A percentile compares a stretch with the other conserved stretches of the same genome.
Evolutionary conservation across 2,888 invertebrate species (phyloP).

Genomic region (Byasa hedistus): DNA sequence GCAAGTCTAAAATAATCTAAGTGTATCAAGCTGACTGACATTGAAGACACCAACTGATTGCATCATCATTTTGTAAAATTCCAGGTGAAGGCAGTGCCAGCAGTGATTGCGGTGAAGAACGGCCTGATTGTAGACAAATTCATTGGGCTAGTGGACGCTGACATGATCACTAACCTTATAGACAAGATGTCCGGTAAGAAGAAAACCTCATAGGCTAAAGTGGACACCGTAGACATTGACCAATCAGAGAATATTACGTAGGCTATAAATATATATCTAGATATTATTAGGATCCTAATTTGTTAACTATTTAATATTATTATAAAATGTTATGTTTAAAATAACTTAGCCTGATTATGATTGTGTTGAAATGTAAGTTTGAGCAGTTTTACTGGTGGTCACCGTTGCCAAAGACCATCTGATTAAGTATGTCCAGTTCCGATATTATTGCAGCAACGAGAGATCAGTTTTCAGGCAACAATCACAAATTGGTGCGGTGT

Average conservation of each 20-base stretch:
- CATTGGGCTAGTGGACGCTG: constrained; percentile 90
- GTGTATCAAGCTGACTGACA: too few relatives aligned
- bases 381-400: too few relatives aligned
- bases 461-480: too few relatives aligned
- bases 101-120: constrained; percentile 89
- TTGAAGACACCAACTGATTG: too few relatives aligned
- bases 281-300: constrained; percentile 8
- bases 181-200: constrained; percentile 79
- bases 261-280: constrained; percentile 11
- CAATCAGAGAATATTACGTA: constrained; percentile 5
- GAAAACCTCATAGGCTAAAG: constrained; percentile 10
- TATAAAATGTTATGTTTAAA: not conserved
- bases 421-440: too few relatives aligned
- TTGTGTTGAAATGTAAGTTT: too few relatives aligned
- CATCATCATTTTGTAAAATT: not conserved
- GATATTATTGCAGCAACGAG: too few relatives aligned
- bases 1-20: too few relatives aligned
- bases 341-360: too few relatives aligned
- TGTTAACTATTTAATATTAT: constrained; percentile 13
- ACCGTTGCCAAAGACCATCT: too few relatives aligned
- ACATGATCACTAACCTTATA: constrained; percentile 89
- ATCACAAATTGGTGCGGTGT: too few relatives aligned
- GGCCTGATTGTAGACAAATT: constrained; percentile 93
- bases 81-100: constrained; percentile 90
- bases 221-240: not conserved